Base-by-base conservation (phyloP, 2,797 vertebrate genomes). In the Catharus ustulatus region DNA sequence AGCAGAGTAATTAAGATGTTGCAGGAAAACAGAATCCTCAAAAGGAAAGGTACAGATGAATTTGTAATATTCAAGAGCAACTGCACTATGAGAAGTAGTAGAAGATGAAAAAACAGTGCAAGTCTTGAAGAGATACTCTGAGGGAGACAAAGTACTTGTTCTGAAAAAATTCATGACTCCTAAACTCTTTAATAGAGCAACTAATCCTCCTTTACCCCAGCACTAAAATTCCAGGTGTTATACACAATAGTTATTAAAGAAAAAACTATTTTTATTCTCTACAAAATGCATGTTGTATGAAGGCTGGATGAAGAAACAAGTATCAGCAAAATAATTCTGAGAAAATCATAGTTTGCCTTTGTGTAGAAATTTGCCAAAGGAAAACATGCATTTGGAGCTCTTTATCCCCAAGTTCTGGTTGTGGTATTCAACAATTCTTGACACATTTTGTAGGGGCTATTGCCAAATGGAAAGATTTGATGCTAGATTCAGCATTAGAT, bases 1-100 rank as follows among this genome's bases (percentile, higher is more conserved):
- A 83, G 59, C 54, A 42, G 40, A 68, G 54, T 95, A 96, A 95
- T 96, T 95, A 83, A 87, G 80, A 90, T 4, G 7, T 79, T 89
- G 45, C 55, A 82, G 51, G 52, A 91, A 92, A 94, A 78, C 23
- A 63, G 23, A 59, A n/a, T 54, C 45, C 77, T 79, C 20, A 84
- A 42, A 95, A 80, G 18, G 57, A 85, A 87, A 92, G 30, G 30
- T 57, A 64, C 7, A 84, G 30, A 46, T 61, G 38, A 87, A 81
- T 79, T 79, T 61, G 15, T 80, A 38, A 85, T 95, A 77, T 79
- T 90, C 45, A 88, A 79, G 52, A 90, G 64, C 55, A 91, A 52
- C 49, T 66, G 30, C 38, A 71, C 55, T 22, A 14, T 71, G 15
- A 87, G 54, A 87, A 46, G 32, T 30, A 71, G 23, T 58, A 85